Evolutionary conservation across 2,888 invertebrate species (phyloP), one percentile per base, ranked within the genome.

Genomic region (Aphodius sticticus): DNA sequence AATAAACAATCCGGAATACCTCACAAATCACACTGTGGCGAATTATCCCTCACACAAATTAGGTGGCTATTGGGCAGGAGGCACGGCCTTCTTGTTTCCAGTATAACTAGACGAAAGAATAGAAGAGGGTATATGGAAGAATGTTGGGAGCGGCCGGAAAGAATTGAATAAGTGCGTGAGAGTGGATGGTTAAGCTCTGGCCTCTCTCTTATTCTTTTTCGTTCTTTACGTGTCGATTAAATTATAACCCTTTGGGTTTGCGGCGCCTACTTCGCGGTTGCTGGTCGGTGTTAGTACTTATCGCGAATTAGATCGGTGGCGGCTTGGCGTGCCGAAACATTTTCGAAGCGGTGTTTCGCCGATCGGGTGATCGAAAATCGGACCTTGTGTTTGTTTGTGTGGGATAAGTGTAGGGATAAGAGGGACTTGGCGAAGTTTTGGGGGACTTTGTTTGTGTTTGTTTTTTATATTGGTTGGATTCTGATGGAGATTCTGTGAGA

Each of bases 131-230:
- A 53, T 26, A 26, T 26, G 26, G 53, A 53, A 53, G 53, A 53
- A 53, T 53, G 53, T 12, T 82, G 85, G 87, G 87, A 85, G 87
- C 83, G 87, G 87, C 84, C 84, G 84, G 84, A 74, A 35, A 36
- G 36, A 86, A 88, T 87, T 87, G 87, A 87, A 86, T 86, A 88
- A 87, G 88, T 88, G 89, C 88, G 88, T 88, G 89, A 85, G 86
- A 36, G 82, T 78, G 85, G 77, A 86, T 86, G 87, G 85, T 85
- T 88, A 86, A 87, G 85, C 75, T 81, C 82, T 85, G 85, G 83
- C 84, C 86, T 88, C 87, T 85, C 35, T 74, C 74, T 37, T 74
- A 36, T 72, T 74, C 37, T 37, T 35, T 35, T 74, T 74, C 74
- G 74, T 15, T 74, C 74, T 37, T 74, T 37, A 26, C 36, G 74